phyloP scores from a whole-genome alignment of 2,797 vertebrate genomes.

The Cyclopterus lumpus region DNA sequence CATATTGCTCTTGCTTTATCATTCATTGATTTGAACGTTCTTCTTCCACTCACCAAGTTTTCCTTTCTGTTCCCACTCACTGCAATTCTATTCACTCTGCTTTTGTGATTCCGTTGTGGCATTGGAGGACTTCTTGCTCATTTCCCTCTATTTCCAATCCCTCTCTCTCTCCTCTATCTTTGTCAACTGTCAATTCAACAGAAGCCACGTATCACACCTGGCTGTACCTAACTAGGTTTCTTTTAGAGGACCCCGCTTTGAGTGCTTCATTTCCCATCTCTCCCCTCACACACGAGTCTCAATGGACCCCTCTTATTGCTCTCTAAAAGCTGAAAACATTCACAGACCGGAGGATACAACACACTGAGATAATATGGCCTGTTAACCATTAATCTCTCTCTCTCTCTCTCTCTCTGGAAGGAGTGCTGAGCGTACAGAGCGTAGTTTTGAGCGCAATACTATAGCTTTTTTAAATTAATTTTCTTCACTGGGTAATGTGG shows the following conservation, averaged over 20 bases:
- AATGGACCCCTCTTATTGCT: slow-evolving; percentile 39
- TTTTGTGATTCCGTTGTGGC: slow-evolving; percentile 27
- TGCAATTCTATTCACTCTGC: slow-evolving; percentile 23
- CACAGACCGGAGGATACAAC: slow-evolving; percentile 22
- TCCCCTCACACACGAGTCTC: slow-evolving; percentile 31
- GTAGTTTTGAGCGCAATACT: too few species aligned
- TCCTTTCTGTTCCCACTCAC: slow-evolving; percentile 2
- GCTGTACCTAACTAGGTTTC: slow-evolving; percentile 43
- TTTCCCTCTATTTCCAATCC: slow-evolving; percentile 31
- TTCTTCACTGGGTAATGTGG: too few species aligned
- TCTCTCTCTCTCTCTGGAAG: background rate
- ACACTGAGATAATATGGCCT: slow-evolving; percentile 26
- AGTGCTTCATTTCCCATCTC: slow-evolving; percentile 55
- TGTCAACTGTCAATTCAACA: slow-evolving; percentile 41
- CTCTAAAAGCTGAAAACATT: slow-evolving; percentile 49
- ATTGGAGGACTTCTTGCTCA: slow-evolving; percentile 38
- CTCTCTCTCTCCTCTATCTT: slow-evolving; percentile 22
- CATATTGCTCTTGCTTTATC: background rate
- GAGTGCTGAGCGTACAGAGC: too few species aligned
- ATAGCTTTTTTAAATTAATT: too few species aligned
- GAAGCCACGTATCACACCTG: slow-evolving; percentile 53
- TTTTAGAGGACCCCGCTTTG: slow-evolving; percentile 50
- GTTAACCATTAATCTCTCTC: slow-evolving; percentile 21
- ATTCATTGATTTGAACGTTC: slow-evolving; percentile 15
- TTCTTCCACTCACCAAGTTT: slow-evolving; percentile 11